phyloP scores from a whole-genome alignment of 2,888 invertebrate genomes.

The Boloria euphrosyne region DNA sequence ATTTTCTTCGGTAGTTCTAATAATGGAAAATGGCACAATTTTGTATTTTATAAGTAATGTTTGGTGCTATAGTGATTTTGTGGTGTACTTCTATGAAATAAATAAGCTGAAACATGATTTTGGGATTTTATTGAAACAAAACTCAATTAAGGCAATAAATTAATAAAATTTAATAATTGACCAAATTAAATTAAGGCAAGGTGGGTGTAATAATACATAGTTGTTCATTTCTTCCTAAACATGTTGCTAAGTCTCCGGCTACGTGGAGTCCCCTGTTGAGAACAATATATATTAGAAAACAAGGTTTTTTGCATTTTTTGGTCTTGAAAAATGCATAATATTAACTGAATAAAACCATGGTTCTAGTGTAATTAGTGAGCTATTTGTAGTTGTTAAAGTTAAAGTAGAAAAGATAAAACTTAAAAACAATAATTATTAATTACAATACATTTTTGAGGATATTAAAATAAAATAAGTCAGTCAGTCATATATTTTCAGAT shows the following conservation, averaged over 20 bases:
- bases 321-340: no score
- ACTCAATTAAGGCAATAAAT: slow-evolving; percentile 39
- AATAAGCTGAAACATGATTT: slow-evolving; percentile 48
- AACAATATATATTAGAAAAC: not conserved
- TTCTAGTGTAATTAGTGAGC: no score
- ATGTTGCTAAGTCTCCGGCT: slow-evolving; percentile 74
- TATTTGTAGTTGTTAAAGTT: no score
- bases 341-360: no score
- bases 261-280: slow-evolving; percentile 77
- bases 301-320: no score
- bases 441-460: no score
- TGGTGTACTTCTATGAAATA: slow-evolving; percentile 59
- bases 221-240: slow-evolving; percentile 68
- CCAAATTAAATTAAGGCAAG: slow-evolving; percentile 23
- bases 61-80: slow-evolving; percentile 77
- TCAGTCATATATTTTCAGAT: no score
- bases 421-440: no score
- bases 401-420: no score
- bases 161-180: slow-evolving; percentile 39
- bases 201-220: slow-evolving; percentile 1
- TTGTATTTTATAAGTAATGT: slow-evolving; percentile 80
- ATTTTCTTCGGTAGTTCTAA: slow-evolving; percentile 19
- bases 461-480: no score
- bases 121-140: slow-evolving; percentile 38
- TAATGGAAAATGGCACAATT: slow-evolving; percentile 69